Evolutionary conservation across 1,140 invertebrate species (phyloP), one percentile per base, ranked within the genome.

Genomic region (Eurytemora carolleeae): DNA sequence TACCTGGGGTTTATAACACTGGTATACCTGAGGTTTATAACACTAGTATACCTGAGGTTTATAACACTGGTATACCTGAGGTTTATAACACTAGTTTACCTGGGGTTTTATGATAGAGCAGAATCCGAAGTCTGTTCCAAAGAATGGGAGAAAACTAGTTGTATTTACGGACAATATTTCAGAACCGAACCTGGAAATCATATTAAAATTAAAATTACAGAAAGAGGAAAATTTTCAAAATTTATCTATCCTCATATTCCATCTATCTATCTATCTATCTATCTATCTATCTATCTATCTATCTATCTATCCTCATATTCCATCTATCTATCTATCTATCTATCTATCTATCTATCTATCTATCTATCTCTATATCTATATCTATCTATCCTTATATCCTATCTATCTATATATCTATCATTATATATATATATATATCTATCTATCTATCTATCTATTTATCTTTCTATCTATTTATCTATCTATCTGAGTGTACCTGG

Each of bases 71-170:
- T n/a, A n/a, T n/a, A n/a, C n/a, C n/a, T n/a, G n/a, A n/a, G n/a
- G n/a, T n/a, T n/a, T n/a, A n/a, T n/a, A n/a, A n/a, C n/a, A n/a
- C n/a, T n/a, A n/a, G n/a, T n/a, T n/a, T n/a, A n/a, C 53, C 53
- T 61, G 59, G 7, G 59, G 59, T 44, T 61, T 61, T 23, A 61
- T 61, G 20, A 61, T 18, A 55, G 59, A 58, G 59, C 59, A 61
- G 19, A 61, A 44, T 3, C 59, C 59, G 23, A 58, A 61, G 24
- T 61, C 59, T 18, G 59, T 61, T 17, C 59, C 59, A 61, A 61
- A 61, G 22, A 61, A 61, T 7, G 59, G 59, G 57, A 61, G 59
- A 26, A 61, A 44, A 61, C 59, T 61, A 12, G 59, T 61, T 22
- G 23, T 25, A 31, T 59, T 59, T n/a, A 19, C 16, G 1, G 19